Evolutionary conservation across 2,113 vertebrate genomes (phyloP), one percentile per base, ranked within the genome.

Genomic region (Pseudorectes ferrugineus): DNA sequence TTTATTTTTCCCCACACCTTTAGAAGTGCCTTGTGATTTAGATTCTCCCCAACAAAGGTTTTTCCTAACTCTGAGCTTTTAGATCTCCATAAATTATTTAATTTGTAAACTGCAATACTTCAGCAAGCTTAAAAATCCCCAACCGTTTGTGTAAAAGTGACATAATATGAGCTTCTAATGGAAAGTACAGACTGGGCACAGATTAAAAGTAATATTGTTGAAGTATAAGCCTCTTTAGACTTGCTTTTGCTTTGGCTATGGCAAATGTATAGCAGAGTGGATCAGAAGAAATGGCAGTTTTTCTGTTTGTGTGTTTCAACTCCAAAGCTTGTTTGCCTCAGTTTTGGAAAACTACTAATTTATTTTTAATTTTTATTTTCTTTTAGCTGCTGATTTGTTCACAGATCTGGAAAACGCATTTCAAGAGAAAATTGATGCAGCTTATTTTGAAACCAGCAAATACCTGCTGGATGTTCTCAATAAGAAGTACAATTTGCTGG

Each of bases 381-480:
- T 58, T 89, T 89, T 57, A 99, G 99, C 99, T 79, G 98, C 98
- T 33, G 99, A 99, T 96, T 97, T 99, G 78, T 99, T 99, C 97
- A 99, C 98, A 4, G 99, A 99, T 97, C 97, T 99, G 97, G 99
- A 99, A 98, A 99, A 98, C 12, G 98, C 98, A 4, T 99, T 99
- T 94, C 99, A 99, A 98, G 99, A 98, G 95, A 99, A 99, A 97
- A 99, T 99, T 25, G 99, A 99, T 55, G 98, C 98, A 8, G 99
- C 99, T 45, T 99, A 99, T 97, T 99, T 99, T 49, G 99, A 99
- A 97, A 99, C 99, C 76, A 99, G 99, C 97, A 99, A 99, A 92
- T 99, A 99, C 85, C 97, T 99, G 43, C 93, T 99, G 95, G 98
- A 99, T 51, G 99, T 99, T 15, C 98, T 99, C 65, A 99, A 99